A percentile compares a stretch with the other conserved stretches of the same genome.
Conservation (phyloP, 2,113 vertebrate genomes). For the Oreotrochilus melanogaster region DNA sequence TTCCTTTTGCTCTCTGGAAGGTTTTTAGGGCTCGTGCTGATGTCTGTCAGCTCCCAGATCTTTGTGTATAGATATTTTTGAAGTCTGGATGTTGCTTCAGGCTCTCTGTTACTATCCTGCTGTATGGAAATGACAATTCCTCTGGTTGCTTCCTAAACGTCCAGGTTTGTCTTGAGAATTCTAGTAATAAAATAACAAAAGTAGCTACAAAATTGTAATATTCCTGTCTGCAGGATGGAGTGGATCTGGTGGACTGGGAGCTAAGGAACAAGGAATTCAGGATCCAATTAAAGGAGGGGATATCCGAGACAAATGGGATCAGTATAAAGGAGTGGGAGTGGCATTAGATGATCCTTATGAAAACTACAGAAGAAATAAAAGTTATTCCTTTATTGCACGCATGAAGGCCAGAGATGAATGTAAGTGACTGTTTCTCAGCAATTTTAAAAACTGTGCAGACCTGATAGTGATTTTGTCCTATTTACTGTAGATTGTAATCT, state of each 20-base stretch:
- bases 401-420: slow-evolving; percentile 98
- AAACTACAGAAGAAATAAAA: slow-evolving; percentile 97
- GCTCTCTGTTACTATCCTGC: neutral
- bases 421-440: slow-evolving; percentile 66
- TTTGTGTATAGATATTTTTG: neutral
- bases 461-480: neutral
- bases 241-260: slow-evolving; percentile 93
- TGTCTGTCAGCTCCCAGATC: neutral
- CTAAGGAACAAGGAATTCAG: slow-evolving; percentile 98
- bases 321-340: slow-evolving; percentile 97
- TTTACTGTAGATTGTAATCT: neutral
- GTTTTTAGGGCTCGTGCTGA: neutral
- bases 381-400: slow-evolving; percentile 97
- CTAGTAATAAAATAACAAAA: too few species aligned
- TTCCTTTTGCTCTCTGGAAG: neutral
- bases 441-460: neutral
- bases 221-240: slow-evolving; percentile 89
- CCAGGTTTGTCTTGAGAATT: neutral
- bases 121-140: rapidly evolving
- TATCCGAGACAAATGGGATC: slow-evolving; percentile 97
- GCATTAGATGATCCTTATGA: slow-evolving; percentile 95
- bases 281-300: slow-evolving; percentile 98
- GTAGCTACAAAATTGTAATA: neutral
- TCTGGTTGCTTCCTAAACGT: neutral
- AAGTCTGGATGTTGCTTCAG: rapidly evolving